Conservation (phyloP, 64 coral and sea anemone genomes). For the Platygyra sinensis region DNA sequence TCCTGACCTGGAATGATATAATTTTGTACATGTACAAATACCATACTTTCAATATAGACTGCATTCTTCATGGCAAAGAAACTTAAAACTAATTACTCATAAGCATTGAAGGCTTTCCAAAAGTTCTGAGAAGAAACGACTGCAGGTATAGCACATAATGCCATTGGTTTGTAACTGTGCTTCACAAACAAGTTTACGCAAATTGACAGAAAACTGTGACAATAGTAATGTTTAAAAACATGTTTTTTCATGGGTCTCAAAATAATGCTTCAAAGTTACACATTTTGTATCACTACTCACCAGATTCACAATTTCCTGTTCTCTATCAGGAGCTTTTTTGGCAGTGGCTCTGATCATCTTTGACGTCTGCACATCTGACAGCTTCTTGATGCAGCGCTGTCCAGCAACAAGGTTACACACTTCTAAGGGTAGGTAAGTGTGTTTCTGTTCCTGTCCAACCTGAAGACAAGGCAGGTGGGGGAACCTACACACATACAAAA, state of each 20-base stretch:
- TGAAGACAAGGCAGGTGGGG: conserved; percentile 91
- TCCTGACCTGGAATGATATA: conserved; percentile 60
- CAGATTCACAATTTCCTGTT: conserved; percentile 80
- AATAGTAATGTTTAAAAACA: too few relatives aligned
- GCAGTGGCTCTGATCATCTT: conserved; percentile 93
- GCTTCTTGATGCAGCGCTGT: conserved; percentile 91
- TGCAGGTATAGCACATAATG: too few relatives aligned
- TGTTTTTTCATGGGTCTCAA: neutral
- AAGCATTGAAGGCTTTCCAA: too few relatives aligned
- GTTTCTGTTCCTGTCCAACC: conserved; percentile 86
- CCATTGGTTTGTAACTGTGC: too few relatives aligned
- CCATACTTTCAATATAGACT: too few relatives aligned
- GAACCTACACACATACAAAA: conserved; percentile 56
- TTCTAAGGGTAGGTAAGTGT: conserved; percentile 89
- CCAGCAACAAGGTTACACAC: conserved; percentile 90
- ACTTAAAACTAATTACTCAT: too few relatives aligned
- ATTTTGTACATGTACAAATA: too few relatives aligned
- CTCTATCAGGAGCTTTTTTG: conserved; percentile 68
- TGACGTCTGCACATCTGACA: conserved; percentile 77
- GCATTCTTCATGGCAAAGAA: too few relatives aligned
- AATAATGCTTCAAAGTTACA: neutral
- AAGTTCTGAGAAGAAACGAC: too few relatives aligned
- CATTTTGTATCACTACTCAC: conserved; percentile 28
- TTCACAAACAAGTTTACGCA: too few relatives aligned
- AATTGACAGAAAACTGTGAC: too few relatives aligned